Base-by-base conservation (phyloP, 2,888 invertebrate species). In the Fissipunctia ypsillon region DNA sequence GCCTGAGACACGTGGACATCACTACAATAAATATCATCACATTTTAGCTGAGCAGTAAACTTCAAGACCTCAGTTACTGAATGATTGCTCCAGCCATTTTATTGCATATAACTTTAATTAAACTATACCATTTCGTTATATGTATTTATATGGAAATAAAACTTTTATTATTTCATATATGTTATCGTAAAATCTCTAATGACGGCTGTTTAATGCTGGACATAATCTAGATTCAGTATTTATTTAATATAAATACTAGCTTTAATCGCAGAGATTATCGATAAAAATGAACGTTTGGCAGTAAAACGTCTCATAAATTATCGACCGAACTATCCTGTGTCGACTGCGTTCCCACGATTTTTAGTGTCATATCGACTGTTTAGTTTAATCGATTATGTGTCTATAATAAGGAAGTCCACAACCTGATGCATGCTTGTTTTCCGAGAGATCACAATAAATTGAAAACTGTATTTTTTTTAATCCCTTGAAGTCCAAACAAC, bases 91-190 rank as follows among this genome's bases (percentile, higher is more conserved):
- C 14, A n/a, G 25, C 65, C 50, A 67, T 73, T 83, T 83, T 71
- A 84, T 84, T 64, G 68, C 80, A 64, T 59, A 76, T 82, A 70
- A 84, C 77, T 84, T 84, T 84, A 84, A 84, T 84, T 84, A 84
- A 80, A 80, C 69, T 74, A 60, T 60, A 28, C 31, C 63, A 82
- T 82, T 78, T 76, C 41, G 22, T 78, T 76, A 76, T 75, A n/a
- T n/a, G n/a, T n/a, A 78, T 77, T 81, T 75, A 81, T 73, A 70
- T 64, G 78, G 74, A 79, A 73, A 69, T 84, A 75, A 70, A 73
- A 67, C 19, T 64, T 77, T 76, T 69, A 76, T 38, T 70, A 59
- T 81, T 77, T 73, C 57, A 67, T 52, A 78, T 76, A 77, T 45
- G 65, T 71, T 69, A 59, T 69, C 73, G 25, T 84, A 73, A 84